Conservation (phyloP, 2,888 invertebrate species). For the Apotomis turbidana region DNA sequence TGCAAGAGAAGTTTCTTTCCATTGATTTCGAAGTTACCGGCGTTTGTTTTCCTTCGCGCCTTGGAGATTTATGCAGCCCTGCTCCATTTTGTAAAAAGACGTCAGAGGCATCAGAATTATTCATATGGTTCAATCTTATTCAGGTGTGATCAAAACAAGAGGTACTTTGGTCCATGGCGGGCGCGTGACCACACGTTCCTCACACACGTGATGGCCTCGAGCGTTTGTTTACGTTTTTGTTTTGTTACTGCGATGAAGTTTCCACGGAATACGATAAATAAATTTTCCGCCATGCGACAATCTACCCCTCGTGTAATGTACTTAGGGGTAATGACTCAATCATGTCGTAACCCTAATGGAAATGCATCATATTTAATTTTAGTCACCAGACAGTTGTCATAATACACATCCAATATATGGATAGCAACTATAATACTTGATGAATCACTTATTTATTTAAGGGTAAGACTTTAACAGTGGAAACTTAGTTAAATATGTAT, state of each 20-base stretch:
- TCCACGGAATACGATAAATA: constrained; percentile 18
- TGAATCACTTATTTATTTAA: too few relatives aligned
- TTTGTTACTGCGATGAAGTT: constrained; percentile 22
- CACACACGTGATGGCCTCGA: constrained; percentile 20
- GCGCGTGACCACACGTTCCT: constrained; percentile 25
- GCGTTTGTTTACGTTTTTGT: constrained; percentile 9
- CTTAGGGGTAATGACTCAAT: constrained; percentile 20
- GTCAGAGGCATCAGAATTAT: constrained; percentile 37
- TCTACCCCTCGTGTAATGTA: constrained; percentile 3
- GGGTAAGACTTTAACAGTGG: too few relatives aligned
- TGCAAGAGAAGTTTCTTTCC: constrained; percentile 47
- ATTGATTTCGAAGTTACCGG: constrained; percentile 42
- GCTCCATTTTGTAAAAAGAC: constrained; percentile 38
- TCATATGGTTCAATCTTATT: constrained; percentile 31
- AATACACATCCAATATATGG: neutral
- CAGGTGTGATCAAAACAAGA: constrained; percentile 33
- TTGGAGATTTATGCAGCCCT: constrained; percentile 29
- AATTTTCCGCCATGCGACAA: constrained; percentile 27
- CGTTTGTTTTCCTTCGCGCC: constrained; percentile 25
- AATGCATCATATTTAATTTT: constrained; percentile 27
- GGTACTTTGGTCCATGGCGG: neutral
- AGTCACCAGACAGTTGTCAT: constrained; percentile 22
- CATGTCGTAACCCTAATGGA: constrained; percentile 11
- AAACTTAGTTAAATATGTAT: too few relatives aligned
- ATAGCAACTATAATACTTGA: too few relatives aligned